Conservation (phyloP, 2,888 invertebrate genomes). For the Cheilosia soror region DNA sequence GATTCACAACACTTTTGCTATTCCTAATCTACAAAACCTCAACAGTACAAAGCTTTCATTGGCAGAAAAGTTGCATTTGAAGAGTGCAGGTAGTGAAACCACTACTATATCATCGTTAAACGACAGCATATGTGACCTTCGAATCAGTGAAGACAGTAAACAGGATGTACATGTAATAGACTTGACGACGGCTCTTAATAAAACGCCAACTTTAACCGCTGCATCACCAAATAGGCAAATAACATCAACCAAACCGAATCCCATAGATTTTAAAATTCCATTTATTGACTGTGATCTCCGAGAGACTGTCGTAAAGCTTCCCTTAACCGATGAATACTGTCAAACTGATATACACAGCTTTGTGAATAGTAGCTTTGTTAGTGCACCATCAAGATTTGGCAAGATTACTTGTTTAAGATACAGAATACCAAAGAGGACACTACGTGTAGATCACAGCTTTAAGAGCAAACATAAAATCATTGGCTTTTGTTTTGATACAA, state of each 20-base stretch:
- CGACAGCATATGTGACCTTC: slow-evolving; percentile 38
- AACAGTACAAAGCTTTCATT: slow-evolving; percentile 44
- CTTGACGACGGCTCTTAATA: slow-evolving; percentile 79
- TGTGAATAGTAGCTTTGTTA: slow-evolving; percentile 46
- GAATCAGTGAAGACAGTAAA: slow-evolving; percentile 36
- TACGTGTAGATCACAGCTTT: slow-evolving; percentile 75
- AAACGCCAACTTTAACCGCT: slow-evolving; percentile 13
- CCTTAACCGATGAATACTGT: slow-evolving; percentile 75
- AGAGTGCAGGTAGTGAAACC: slow-evolving; percentile 23
- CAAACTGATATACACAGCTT: slow-evolving; percentile 70
- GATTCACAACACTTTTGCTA: slow-evolving; percentile 74
- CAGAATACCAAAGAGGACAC: slow-evolving; percentile 52
- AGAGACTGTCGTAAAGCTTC: slow-evolving; percentile 38
- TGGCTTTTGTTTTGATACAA: slow-evolving; percentile 80
- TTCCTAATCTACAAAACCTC: slow-evolving; percentile 69
- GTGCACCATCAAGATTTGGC: slow-evolving; percentile 76
- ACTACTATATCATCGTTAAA: slow-evolving; percentile 31
- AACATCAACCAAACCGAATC: slow-evolving; percentile 1
- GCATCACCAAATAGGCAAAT: slow-evolving; percentile 11
- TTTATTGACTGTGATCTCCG: slow-evolving; percentile 78
- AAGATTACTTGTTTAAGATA: slow-evolving; percentile 76
- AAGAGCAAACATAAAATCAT: slow-evolving; percentile 77
- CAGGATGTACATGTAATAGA: slow-evolving; percentile 77
- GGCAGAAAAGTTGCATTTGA: slow-evolving; percentile 44
- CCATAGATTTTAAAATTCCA: slow-evolving; percentile 77